Base-by-base conservation (phyloP, 2,113 vertebrate genomes). In the Phaethornis superciliosus region DNA sequence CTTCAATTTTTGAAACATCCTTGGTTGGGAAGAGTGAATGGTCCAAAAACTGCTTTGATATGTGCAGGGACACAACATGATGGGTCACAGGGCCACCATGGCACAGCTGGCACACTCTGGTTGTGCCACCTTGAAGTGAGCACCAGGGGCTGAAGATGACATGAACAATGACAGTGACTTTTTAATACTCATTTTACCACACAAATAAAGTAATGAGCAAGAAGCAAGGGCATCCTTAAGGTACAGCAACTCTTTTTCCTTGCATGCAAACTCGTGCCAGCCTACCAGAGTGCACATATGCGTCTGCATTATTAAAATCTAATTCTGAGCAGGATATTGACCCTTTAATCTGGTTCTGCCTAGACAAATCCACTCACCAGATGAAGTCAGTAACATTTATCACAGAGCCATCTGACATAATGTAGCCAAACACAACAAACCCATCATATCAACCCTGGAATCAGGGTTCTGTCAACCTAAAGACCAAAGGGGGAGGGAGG, bases 301-400 rank as follows among this genome's bases (percentile, higher is more conserved):
- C 1, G 0, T 70, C 85, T 88, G 71, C 56, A 54, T 37, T 12
- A 14, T 4, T 54, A 62, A 94, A 85, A 91, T 90, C 72, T 84
- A 91, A 93, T 90, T 85, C 68, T 83, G 88, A 94, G 60, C 76
- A 95, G 88, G 88, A 85, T 60, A 44, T 10, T 4, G 5, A 88
- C 15, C 44, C 52, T 81, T 90, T 51, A 86, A 93, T 91, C 76
- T 19, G 64, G 44, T 83, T 94, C 93, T 95, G 91, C 35, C 56
- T 11, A 19, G 30, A 54, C 49, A 95, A 90, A 91, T 56, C 60
- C 56, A 64, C 52, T 85, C 82, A 33, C 8, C 30, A 80, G 64
- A 83, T 77, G 47, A 94, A 86, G 35, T 37, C 79, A 79, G 82
- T 4, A 60, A 54, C 23, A 17, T 42, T 83, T 78, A 59, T 47